A percentile compares a stretch with the other conserved stretches of the same genome.
phyloP scores from a whole-genome alignment of 2,888 invertebrate genomes.

The Agrochola lota region DNA sequence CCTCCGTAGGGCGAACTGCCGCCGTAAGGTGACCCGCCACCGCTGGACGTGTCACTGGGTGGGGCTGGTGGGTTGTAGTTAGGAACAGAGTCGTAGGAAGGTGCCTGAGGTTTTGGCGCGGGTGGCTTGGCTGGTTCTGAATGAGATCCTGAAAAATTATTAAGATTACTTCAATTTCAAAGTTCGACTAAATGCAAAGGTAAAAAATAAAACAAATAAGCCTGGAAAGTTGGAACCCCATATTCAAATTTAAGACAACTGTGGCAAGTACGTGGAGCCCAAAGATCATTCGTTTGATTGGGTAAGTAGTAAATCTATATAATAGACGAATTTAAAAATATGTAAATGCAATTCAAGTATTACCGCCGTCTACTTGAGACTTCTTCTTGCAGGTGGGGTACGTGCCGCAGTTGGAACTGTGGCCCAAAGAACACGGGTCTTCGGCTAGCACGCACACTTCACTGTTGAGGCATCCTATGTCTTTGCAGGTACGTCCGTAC shows the following conservation, averaged over 20 bases:
- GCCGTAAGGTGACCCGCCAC: conserved; percentile 63
- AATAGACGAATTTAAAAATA: background rate
- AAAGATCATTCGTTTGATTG: background rate
- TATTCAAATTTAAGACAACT: background rate
- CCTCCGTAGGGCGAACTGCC: conserved; percentile 69
- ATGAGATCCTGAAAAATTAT: conserved; percentile 81
- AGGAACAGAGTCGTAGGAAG: conserved; percentile 81
- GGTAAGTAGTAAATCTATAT: background rate
- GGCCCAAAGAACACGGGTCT: conserved; percentile 92
- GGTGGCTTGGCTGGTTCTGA: conserved; percentile 81
- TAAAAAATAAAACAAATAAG: background rate
- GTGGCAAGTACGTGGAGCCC: background rate
- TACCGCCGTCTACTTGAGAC: conserved; percentile 86
- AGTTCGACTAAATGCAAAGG: background rate
- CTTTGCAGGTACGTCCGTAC: conserved; percentile 94
- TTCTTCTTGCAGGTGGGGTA: conserved; percentile 93
- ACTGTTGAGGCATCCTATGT: conserved; percentile 94
- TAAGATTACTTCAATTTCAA: background rate
- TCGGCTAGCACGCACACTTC: conserved; percentile 93
- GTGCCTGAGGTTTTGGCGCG: conserved; percentile 78
- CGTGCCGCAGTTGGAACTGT: conserved; percentile 91
- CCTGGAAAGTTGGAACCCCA: background rate
- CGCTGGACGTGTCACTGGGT: conserved; percentile 71
- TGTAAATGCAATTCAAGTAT: background rate
- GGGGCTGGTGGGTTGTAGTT: conserved; percentile 87